A percentile compares a stretch with the other conserved stretches of the same genome.
Evolutionary conservation across 2,797 vertebrate species (phyloP).

Genomic region (Trichosurus vulpecula): DNA sequence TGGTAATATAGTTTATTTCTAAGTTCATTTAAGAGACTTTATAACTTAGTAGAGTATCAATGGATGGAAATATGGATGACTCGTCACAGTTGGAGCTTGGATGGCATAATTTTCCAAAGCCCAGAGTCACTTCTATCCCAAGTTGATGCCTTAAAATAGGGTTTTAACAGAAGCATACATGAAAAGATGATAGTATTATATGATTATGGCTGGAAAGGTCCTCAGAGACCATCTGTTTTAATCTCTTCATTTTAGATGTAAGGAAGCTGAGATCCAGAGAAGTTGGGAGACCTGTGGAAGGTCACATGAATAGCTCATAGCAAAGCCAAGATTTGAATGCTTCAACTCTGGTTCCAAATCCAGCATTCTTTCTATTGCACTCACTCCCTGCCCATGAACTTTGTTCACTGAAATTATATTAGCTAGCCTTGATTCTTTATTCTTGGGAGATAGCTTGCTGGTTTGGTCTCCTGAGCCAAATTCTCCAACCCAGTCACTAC

Average conservation of each 20-base stretch:
- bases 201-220: neutral
- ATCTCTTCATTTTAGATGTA: neutral
- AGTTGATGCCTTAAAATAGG: neutral
- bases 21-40: neutral
- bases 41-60: neutral
- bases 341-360: neutral
- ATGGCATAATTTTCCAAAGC: neutral
- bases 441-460: neutral
- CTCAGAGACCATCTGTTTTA: neutral
- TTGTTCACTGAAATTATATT: neutral
- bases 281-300: neutral
- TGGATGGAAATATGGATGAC: neutral
- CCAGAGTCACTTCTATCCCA: neutral
- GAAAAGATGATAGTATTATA: neutral
- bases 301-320: neutral
- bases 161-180: neutral
- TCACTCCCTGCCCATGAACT: neutral
- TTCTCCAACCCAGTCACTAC: neutral
- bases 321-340: neutral
- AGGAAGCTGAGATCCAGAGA: neutral
- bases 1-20: neutral
- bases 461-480: neutral
- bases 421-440: neutral
- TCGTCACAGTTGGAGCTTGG: neutral
- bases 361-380: neutral